phyloP scores from a whole-genome alignment of 1,140 invertebrate genomes.

The Macrobrachium nipponense region DNA sequence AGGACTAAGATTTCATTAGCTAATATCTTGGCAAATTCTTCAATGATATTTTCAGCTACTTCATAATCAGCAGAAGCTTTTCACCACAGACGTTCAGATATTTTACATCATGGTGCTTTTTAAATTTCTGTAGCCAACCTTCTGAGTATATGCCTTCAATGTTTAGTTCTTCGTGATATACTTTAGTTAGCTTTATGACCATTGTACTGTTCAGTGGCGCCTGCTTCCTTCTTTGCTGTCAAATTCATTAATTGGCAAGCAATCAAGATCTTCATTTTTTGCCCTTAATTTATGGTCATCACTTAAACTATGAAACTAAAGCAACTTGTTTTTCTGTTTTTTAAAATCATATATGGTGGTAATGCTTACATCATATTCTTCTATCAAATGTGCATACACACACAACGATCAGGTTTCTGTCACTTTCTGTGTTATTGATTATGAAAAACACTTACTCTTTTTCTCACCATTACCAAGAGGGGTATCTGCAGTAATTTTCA shows the following conservation, averaged over 20 bases:
- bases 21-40: conserved; percentile 21
- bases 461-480: no score
- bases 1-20: not conserved
- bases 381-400: no score
- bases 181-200: not conserved
- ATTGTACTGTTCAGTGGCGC: conserved; percentile 9
- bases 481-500: no score
- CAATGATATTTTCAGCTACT: not conserved
- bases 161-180: conserved; percentile 26
- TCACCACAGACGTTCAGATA: conserved; percentile 28
- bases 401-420: no score
- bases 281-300: not conserved
- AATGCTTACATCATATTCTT: no score
- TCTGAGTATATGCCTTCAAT: conserved; percentile 22
- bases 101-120: conserved; percentile 21
- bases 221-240: not conserved
- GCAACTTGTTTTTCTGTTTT: no score
- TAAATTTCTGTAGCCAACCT: conserved; percentile 31
- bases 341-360: no score
- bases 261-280: conserved; percentile 21
- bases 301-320: not conserved
- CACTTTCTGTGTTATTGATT: no score
- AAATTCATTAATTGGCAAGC: not conserved
- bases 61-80: conserved; percentile 25
- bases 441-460: no score